Conservation (phyloP, 2,113 vertebrate species). For the Chloroceryle aenea region DNA sequence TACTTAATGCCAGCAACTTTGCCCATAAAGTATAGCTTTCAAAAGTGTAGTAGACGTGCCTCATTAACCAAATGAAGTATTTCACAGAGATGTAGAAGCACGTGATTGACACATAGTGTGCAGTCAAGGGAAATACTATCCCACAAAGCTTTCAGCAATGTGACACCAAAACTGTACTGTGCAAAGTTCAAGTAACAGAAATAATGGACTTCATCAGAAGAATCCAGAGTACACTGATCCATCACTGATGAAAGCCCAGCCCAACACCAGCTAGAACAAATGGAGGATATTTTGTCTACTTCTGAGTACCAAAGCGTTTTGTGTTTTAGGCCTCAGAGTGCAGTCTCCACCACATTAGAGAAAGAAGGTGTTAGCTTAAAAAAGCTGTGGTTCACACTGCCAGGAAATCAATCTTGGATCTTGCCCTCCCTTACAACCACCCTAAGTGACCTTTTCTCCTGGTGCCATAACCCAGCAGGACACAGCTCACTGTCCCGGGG, state of each 20-base stretch:
- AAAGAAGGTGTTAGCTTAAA: not conserved
- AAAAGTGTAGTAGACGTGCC: not conserved
- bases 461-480: not conserved
- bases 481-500: not conserved
- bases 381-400: not conserved
- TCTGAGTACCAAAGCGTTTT: not conserved
- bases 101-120: slow-evolving; percentile 30
- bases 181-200: slow-evolving; percentile 36
- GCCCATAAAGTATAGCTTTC: slow-evolving; percentile 14
- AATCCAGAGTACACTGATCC: not conserved
- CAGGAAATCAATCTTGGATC: not conserved
- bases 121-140: slow-evolving; percentile 25
- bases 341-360: fast-evolving
- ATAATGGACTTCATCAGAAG: slow-evolving; percentile 39
- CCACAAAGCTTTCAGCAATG: slow-evolving; percentile 16
- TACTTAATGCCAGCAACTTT: slow-evolving; percentile 6
- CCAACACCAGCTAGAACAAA: not conserved
- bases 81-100: slow-evolving; percentile 41
- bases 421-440: not conserved
- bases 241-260: not conserved
- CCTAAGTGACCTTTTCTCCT: not conserved
- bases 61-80: slow-evolving; percentile 39
- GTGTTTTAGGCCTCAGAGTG: not conserved
- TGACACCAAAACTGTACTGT: not conserved
- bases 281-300: not conserved